Percentiles rank a stretch among this genome's conserved stretches.
phyloP scores from a whole-genome alignment of 2,797 vertebrate species.

The Pantherophis alleghaniensis region DNA sequence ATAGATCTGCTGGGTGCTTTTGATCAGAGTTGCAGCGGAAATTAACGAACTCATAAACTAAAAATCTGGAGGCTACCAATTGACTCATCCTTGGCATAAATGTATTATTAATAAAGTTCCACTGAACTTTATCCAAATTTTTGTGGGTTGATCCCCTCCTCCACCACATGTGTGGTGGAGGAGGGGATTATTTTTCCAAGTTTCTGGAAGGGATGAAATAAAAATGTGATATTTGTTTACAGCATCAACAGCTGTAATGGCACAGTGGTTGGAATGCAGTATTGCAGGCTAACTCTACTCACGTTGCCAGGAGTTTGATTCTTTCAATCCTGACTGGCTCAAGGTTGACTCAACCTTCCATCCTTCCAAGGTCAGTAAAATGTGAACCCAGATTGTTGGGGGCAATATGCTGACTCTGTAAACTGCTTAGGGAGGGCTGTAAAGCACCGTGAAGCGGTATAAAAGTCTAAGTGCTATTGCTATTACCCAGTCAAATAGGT shows the following conservation, averaged over 20 bases:
- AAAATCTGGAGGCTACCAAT: neutral
- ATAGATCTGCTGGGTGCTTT: neutral
- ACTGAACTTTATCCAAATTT: neutral
- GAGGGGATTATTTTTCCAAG: neutral
- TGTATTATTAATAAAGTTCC: neutral
- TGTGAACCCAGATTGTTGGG: neutral
- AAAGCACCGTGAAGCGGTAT: neutral
- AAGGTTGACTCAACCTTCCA: neutral
- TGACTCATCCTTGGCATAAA: neutral
- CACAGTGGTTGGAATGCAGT: neutral
- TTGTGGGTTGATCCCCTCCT: neutral
- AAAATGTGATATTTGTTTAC: neutral
- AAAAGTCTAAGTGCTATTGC: neutral
- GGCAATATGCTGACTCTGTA: neutral
- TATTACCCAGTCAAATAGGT: neutral
- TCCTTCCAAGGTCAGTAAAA: neutral
- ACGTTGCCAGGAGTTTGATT: neutral
- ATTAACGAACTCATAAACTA: neutral
- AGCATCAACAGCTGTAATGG: neutral
- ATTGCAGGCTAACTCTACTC: neutral
- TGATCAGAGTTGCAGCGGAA: neutral
- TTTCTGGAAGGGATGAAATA: neutral
- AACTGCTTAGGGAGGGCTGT: neutral
- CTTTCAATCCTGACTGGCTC: neutral
- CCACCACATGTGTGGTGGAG: neutral